Evolutionary conservation across 2,113 vertebrate genomes (phyloP).

Genomic region (Jacana jacana): DNA sequence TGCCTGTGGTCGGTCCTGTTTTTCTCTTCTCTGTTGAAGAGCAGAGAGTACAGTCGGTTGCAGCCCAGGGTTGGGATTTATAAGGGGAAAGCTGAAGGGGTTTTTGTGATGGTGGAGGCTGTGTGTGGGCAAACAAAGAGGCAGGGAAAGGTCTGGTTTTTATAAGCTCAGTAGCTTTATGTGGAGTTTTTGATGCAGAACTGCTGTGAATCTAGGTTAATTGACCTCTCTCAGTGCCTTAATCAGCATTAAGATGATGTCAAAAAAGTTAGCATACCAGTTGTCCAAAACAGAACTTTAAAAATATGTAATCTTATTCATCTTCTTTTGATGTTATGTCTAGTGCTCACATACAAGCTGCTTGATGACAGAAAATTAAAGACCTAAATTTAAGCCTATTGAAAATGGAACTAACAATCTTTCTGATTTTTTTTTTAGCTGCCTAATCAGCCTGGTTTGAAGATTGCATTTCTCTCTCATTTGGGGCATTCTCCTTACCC

Average conservation of each 20-base stretch:
- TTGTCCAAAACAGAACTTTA: neutral
- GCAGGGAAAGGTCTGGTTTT: neutral
- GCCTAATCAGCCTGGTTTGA: neutral
- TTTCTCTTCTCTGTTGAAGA: neutral
- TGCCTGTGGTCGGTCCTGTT: neutral
- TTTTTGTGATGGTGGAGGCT: neutral
- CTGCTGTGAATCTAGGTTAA: neutral
- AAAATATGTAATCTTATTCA: neutral
- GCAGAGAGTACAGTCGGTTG: neutral
- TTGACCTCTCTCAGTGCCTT: neutral
- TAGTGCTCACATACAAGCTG: neutral
- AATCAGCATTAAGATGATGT: neutral
- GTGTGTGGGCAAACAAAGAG: neutral
- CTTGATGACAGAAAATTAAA: neutral
- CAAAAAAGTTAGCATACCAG: neutral
- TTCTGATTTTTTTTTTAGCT: neutral
- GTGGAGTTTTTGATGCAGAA: neutral
- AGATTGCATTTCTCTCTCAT: neutral
- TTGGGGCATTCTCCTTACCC: neutral
- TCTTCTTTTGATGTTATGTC: neutral
- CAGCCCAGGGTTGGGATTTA: rapidly evolving
- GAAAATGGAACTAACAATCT: neutral
- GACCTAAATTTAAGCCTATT: neutral
- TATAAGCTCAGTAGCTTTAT: neutral
- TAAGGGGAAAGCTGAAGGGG: neutral